Evolutionary conservation across 2,113 vertebrate species (phyloP).

Genomic region (Miniopterus natalensis): DNA sequence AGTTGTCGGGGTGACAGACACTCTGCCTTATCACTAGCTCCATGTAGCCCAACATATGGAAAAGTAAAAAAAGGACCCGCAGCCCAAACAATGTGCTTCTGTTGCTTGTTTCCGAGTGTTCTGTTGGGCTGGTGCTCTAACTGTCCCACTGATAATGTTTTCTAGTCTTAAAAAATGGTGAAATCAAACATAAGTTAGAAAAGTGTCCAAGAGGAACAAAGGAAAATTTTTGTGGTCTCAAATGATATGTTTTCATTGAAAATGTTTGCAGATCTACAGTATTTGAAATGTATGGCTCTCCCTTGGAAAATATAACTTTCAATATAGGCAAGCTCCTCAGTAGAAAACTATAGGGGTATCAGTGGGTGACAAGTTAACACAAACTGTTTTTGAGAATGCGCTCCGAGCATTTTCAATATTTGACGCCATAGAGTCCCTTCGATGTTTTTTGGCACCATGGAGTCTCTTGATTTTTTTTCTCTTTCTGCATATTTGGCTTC

Average conservation of each 20-base stretch:
- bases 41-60: slow-evolving; percentile 83
- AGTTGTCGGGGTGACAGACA: slow-evolving; percentile 83
- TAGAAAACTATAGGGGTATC: slow-evolving; percentile 59
- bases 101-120: slow-evolving; percentile 78
- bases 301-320: slow-evolving; percentile 84
- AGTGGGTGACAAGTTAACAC: slow-evolving; percentile 71
- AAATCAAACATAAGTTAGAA: slow-evolving; percentile 82
- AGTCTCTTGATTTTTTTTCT: slow-evolving; percentile 54
- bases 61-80: slow-evolving; percentile 81
- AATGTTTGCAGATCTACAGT: slow-evolving; percentile 83
- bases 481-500: not conserved
- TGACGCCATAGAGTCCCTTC: slow-evolving; percentile 64
- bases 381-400: slow-evolving; percentile 78
- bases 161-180: slow-evolving; percentile 80
- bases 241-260: slow-evolving; percentile 78
- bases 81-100: slow-evolving; percentile 83
- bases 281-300: slow-evolving; percentile 82
- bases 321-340: slow-evolving; percentile 79
- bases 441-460: slow-evolving; percentile 2
- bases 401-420: slow-evolving; percentile 61
- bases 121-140: slow-evolving; percentile 78
- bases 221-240: slow-evolving; percentile 76
- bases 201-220: slow-evolving; percentile 81
- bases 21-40: slow-evolving; percentile 81
- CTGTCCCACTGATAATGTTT: slow-evolving; percentile 82